Evolutionary conservation across 2,797 vertebrate genomes (phyloP).

Genomic region (Pterois miles): DNA sequence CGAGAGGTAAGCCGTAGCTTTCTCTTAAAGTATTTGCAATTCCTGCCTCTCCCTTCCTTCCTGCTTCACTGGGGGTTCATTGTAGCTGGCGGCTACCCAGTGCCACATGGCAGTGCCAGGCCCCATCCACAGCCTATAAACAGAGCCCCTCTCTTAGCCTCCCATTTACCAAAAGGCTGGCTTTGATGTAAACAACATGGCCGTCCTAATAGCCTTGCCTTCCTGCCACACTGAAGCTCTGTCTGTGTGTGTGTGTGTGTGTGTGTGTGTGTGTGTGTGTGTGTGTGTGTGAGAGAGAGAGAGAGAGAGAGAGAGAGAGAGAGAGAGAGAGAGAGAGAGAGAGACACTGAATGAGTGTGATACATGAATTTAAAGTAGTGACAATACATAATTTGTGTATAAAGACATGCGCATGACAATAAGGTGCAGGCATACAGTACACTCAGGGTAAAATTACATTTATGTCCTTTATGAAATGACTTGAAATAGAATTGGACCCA

Average conservation of each 20-base stretch:
- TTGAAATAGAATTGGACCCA: background rate
- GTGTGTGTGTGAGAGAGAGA: no score
- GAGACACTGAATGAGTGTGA: background rate
- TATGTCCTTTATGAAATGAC: background rate
- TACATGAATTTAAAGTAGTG: background rate
- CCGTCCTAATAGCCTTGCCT: constrained; percentile 4
- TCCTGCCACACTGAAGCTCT: background rate
- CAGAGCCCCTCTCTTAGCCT: constrained; percentile 19
- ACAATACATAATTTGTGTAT: background rate
- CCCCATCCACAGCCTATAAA: constrained; percentile 30
- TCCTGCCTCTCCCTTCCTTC: constrained; percentile 19
- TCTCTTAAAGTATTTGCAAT: constrained; percentile 20
- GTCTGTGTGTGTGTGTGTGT: background rate
- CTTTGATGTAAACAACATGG: constrained; percentile 63
- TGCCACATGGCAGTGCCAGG: constrained; percentile 75
- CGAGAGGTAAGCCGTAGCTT: constrained; percentile 7
- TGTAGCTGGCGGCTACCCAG: constrained; percentile 45
- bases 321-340: no score
- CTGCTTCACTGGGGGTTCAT: constrained; percentile 57
- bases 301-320: no score
- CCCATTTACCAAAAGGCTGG: constrained; percentile 14
- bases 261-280: constrained; percentile 17
- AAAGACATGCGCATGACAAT: background rate
- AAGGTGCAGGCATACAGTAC: background rate
- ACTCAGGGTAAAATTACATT: background rate